phyloP scores from a whole-genome alignment of 2,113 vertebrate genomes.

The Conger conger region DNA sequence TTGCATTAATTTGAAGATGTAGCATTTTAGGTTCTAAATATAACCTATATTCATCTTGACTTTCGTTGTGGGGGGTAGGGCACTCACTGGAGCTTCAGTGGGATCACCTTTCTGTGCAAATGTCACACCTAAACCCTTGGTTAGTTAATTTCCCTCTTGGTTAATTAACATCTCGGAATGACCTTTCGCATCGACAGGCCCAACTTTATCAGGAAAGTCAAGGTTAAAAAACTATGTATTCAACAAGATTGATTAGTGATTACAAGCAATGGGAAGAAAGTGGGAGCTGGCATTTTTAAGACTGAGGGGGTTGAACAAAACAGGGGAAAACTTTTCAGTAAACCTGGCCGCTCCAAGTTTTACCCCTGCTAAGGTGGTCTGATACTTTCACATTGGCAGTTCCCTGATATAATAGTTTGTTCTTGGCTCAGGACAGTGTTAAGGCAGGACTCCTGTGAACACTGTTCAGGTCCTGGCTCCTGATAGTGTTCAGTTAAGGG shows the following conservation, averaged over 20 bases:
- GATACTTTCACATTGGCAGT: background rate
- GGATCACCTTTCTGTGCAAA: conserved; percentile 71
- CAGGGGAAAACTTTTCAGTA: background rate
- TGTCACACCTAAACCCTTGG: conserved; percentile 69
- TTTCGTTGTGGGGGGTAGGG: background rate
- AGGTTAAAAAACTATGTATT: conserved; percentile 74
- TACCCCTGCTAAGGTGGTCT: background rate
- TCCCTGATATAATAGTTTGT: too few relatives aligned
- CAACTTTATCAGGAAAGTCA: conserved; percentile 79
- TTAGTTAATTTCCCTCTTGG: conserved; percentile 83
- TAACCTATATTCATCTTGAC: conserved; percentile 27
- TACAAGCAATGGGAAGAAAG: conserved; percentile 45
- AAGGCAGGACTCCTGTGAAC: background rate
- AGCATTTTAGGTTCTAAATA: conserved; percentile 15
- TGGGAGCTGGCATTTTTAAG: conserved; percentile 17
- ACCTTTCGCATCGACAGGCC: conserved; percentile 76
- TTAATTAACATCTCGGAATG: conserved; percentile 84
- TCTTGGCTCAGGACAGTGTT: too few relatives aligned
- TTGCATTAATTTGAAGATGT: background rate
- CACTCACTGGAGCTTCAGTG: conserved; percentile 12
- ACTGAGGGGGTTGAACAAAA: background rate
- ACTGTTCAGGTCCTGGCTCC: background rate
- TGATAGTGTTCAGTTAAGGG: background rate
- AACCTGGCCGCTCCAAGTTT: background rate
- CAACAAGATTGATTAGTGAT: conserved; percentile 73